These are phyloP conservation scores for Salarias fasciatus DNA, from an alignment of 2,797 vertebrate genomes.

Conservation along the genomic window DNA sequence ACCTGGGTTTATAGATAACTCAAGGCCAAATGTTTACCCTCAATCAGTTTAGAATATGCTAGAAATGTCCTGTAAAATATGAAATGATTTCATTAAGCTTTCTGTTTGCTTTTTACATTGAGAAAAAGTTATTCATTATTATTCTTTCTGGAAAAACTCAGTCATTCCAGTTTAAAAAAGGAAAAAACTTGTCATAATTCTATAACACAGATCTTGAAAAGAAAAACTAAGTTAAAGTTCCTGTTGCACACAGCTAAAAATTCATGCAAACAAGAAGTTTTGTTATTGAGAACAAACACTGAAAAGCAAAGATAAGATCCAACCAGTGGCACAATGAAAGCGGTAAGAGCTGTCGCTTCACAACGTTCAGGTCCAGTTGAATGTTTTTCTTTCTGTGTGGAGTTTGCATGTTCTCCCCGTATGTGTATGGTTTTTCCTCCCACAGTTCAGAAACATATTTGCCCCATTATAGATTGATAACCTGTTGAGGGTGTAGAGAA, in stretches of 20 bases:
- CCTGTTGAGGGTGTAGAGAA: too few relatives aligned
- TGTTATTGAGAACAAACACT: neutral
- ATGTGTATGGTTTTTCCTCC: too few relatives aligned
- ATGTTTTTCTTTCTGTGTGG: too few relatives aligned
- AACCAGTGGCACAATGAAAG: too few relatives aligned
- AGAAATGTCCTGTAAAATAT: neutral
- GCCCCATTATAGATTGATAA: too few relatives aligned
- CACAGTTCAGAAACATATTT: too few relatives aligned
- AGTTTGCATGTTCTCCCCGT: too few relatives aligned
- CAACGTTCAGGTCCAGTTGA: too few relatives aligned
- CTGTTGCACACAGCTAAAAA: neutral
- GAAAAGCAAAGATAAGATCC: too few relatives aligned
- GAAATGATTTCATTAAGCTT: neutral
- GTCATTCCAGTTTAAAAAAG: too few relatives aligned
- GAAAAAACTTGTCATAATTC: neutral
- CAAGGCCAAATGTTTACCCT: constrained; percentile 13
- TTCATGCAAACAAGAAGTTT: constrained; percentile 1
- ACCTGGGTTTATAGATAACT: neutral
- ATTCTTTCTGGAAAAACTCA: neutral
- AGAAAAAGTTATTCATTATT: too few relatives aligned
- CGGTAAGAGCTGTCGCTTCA: too few relatives aligned
- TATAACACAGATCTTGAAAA: neutral
- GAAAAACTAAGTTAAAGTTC: neutral
- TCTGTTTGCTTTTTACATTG: neutral
- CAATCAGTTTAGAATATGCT: neutral